Conservation (phyloP, 2,888 invertebrate genomes). For the Arge pagana region DNA sequence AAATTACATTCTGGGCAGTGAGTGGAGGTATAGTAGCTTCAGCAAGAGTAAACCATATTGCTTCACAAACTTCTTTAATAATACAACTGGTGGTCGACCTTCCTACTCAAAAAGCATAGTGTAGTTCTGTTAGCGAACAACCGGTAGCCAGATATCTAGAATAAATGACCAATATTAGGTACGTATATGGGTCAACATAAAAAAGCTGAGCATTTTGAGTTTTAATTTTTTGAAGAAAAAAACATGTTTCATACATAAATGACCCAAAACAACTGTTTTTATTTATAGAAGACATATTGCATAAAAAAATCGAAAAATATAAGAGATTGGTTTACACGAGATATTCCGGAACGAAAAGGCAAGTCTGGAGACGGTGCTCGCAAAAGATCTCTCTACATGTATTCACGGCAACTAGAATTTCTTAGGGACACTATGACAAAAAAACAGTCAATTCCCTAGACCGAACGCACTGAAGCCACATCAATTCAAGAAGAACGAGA, state of each 20-base stretch:
- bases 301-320: conserved; percentile 38
- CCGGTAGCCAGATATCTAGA: conserved; percentile 22
- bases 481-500: no score
- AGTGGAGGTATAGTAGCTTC: conserved; percentile 23
- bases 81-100: conserved; percentile 31
- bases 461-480: no score
- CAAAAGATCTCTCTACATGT: no score
- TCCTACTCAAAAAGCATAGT: conserved; percentile 21
- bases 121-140: conserved; percentile 14
- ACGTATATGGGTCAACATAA: no score
- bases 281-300: conserved; percentile 31
- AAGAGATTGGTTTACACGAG: conserved; percentile 28
- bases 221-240: no score
- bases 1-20: conserved; percentile 30
- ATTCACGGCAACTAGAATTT: no score
- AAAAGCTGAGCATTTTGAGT: no score
- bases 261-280: no score
- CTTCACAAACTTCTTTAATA: conserved; percentile 30
- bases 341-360: conserved; percentile 30
- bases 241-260: no score
- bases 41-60: conserved; percentile 30
- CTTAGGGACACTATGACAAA: no score
- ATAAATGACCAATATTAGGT: no score
- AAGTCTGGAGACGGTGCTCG: conserved; percentile 29
- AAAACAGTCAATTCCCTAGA: no score